phyloP scores from a whole-genome alignment of 2,113 vertebrate genomes.

The Fulica atra region DNA sequence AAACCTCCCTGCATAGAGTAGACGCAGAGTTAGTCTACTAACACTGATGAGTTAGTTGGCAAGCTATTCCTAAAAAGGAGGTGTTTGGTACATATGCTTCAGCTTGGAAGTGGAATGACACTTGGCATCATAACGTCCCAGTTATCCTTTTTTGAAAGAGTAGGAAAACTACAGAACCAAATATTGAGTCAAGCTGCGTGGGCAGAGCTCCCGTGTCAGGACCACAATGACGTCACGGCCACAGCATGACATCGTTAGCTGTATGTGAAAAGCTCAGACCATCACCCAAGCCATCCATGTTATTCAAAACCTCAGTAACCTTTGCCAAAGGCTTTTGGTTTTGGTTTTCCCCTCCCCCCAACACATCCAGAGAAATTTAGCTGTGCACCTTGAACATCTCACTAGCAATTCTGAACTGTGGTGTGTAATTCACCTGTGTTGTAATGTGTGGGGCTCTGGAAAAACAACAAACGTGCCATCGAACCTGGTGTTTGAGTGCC shows the following conservation, averaged over 20 bases:
- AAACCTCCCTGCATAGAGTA: background rate
- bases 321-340: background rate
- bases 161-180: conserved; percentile 14
- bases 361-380: background rate
- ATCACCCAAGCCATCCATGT: background rate
- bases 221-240: accelerated
- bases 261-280: background rate
- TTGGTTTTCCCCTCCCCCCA: background rate
- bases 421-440: background rate
- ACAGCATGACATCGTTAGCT: background rate
- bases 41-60: background rate
- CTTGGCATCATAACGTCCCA: conserved; percentile 21
- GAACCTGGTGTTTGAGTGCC: background rate
- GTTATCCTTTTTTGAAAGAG: background rate
- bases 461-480: background rate
- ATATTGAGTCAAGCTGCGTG: background rate
- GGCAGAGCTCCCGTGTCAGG: background rate
- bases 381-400: background rate
- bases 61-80: background rate
- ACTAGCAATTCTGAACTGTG: no score
- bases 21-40: background rate
- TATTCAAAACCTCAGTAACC: background rate
- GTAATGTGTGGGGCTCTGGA: background rate
- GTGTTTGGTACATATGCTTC: conserved; percentile 32
- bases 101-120: background rate